A percentile compares a stretch with the other conserved stretches of the same genome.
These are phyloP conservation scores for Alitta virens DNA, from an alignment of 2,888 invertebrate genomes.

Conservation along the genomic window DNA sequence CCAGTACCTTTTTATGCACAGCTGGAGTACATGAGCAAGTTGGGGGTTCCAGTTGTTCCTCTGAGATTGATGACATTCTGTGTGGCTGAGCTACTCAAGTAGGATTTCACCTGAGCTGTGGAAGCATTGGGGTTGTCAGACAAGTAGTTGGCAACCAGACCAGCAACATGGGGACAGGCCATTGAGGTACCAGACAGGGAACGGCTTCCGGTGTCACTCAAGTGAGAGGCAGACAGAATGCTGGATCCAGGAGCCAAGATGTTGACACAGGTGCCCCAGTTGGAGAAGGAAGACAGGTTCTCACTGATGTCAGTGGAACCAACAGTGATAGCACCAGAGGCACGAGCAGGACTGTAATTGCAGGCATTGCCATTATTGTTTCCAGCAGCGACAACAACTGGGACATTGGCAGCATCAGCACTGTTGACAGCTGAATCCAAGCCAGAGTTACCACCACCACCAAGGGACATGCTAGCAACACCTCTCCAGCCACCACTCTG, in stretches of 20 bases:
- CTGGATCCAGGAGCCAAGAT: constrained; percentile 22
- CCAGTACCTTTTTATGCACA: too few species aligned
- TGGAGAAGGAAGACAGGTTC: constrained; percentile 13
- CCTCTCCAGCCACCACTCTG: background rate
- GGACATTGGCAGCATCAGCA: background rate
- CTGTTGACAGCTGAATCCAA: constrained; percentile 3
- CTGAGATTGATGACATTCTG: too few species aligned
- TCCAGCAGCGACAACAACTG: constrained; percentile 4
- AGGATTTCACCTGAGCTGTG: too few species aligned
- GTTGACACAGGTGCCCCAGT: constrained; percentile 22
- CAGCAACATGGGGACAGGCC: constrained; percentile 21
- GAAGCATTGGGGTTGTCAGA: too few species aligned
- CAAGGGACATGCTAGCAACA: constrained; percentile 10
- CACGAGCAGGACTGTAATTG: background rate
- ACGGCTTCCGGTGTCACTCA: background rate
- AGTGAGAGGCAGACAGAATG: constrained; percentile 9
- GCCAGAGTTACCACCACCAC: background rate
- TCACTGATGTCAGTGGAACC: constrained; percentile 10
- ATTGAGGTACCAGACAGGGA: constrained; percentile 21
- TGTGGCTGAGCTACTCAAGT: too few species aligned
- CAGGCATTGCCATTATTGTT: constrained; percentile 8
- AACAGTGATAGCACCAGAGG: constrained; percentile 14
- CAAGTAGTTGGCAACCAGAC: constrained; percentile 13
- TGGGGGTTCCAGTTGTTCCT: too few species aligned
- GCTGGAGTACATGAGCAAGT: too few species aligned